Percentiles rank a stretch among this genome's conserved stretches.
Conservation (phyloP, 2,888 invertebrate species). For the Phlogophora meticulosa region DNA sequence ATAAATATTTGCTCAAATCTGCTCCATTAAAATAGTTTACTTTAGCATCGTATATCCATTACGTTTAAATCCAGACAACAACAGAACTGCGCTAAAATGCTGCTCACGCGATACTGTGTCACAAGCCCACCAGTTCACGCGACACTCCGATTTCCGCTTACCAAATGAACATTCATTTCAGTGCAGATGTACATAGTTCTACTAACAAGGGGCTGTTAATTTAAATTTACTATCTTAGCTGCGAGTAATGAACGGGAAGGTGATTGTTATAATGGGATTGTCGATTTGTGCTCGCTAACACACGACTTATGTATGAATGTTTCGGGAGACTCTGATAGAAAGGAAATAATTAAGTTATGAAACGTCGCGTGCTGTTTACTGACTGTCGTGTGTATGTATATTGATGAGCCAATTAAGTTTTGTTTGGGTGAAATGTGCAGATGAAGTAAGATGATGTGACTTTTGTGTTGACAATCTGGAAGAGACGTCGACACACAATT, state of each 20-base stretch:
- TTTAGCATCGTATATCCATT: not conserved
- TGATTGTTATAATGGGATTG: slow-evolving; percentile 90
- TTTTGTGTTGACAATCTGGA: no score
- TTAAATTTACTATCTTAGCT: slow-evolving; percentile 90
- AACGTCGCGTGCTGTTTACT: slow-evolving; percentile 25
- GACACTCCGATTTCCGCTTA: slow-evolving; percentile 78
- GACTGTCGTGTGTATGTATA: slow-evolving; percentile 9
- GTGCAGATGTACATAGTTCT: slow-evolving; percentile 86
- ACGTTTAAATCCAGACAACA: slow-evolving; percentile 16
- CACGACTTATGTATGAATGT: slow-evolving; percentile 47
- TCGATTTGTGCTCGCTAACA: slow-evolving; percentile 74
- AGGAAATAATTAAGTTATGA: slow-evolving; percentile 65
- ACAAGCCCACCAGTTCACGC: slow-evolving; percentile 61
- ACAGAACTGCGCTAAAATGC: slow-evolving; percentile 37
- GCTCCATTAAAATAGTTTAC: no score
- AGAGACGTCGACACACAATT: no score
- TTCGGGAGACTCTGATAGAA: slow-evolving; percentile 46
- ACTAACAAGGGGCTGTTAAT: slow-evolving; percentile 90
- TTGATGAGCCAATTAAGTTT: slow-evolving; percentile 26
- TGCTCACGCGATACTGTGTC: slow-evolving; percentile 59
- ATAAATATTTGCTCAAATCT: no score
- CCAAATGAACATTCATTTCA: slow-evolving; percentile 87
- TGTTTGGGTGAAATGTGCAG: not conserved
- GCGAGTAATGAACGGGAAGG: slow-evolving; percentile 89
- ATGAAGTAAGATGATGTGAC: not conserved